Evolutionary conservation across 1,140 invertebrate genomes (phyloP).

Genomic region (Callitettix versicolor): DNA sequence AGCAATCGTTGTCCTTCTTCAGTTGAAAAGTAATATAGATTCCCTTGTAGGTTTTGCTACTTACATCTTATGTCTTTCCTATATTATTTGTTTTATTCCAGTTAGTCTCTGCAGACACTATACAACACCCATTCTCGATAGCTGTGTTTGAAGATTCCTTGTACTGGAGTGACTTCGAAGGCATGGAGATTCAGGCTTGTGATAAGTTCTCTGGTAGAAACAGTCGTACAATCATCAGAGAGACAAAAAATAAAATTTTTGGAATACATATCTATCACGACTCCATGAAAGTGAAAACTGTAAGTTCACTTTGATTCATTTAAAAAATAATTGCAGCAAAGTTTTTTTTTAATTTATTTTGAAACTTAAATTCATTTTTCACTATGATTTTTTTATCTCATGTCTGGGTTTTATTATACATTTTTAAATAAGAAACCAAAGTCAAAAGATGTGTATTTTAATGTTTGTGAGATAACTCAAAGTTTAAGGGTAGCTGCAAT

Average conservation of each 20-base stretch:
- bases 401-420: too few relatives aligned
- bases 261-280: constrained; percentile 59
- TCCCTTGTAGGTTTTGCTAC: constrained; percentile 11
- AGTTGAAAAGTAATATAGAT: too few relatives aligned
- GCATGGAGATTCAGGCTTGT: constrained; percentile 49
- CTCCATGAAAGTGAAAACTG: constrained; percentile 30
- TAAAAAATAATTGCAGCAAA: neutral
- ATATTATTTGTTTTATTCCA: constrained; percentile 24
- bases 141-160: constrained; percentile 77
- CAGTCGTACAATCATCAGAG: constrained; percentile 38
- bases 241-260: constrained; percentile 41
- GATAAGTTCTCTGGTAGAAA: constrained; percentile 57
- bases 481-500: too few relatives aligned
- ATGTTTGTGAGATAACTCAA: too few relatives aligned
- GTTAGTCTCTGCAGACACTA: constrained; percentile 41
- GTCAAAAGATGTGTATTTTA: neutral
- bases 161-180: constrained; percentile 76
- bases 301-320: neutral
- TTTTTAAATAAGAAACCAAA: neutral
- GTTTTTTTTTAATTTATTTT: neutral
- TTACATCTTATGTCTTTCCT: neutral
- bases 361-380: too few relatives aligned
- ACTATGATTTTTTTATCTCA: too few relatives aligned
- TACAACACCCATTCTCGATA: constrained; percentile 69
- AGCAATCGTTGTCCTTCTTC: too few relatives aligned